A percentile compares a stretch with the other conserved stretches of the same genome.
Evolutionary conservation across 2,888 invertebrate genomes (phyloP).

Genomic region (Smittia aterrima): DNA sequence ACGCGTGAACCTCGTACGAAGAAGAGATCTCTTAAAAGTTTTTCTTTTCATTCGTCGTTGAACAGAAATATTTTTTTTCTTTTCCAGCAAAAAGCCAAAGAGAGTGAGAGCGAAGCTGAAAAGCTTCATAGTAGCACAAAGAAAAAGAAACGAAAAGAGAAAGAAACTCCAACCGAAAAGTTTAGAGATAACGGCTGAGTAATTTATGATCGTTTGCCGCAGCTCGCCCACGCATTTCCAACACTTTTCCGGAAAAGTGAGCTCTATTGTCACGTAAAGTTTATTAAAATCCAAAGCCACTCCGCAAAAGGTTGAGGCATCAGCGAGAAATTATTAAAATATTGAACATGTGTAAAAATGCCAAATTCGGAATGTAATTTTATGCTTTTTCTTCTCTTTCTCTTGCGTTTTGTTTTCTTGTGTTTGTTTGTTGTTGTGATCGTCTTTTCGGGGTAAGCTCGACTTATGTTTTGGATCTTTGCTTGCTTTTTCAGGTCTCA

Average conservation of each 20-base stretch:
- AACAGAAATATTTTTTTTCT: too few species aligned
- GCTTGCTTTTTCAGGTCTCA: background rate
- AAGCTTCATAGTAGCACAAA: conserved; percentile 17
- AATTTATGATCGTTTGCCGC: conserved; percentile 34
- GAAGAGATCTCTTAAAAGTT: too few species aligned
- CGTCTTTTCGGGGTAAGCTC: background rate
- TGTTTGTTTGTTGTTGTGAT: conserved; percentile 23
- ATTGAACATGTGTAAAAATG: conserved; percentile 40
- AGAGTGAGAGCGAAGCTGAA: conserved; percentile 18
- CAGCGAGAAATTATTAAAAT: conserved; percentile 39
- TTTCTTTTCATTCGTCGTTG: too few species aligned
- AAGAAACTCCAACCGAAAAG: background rate
- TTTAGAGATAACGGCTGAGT: conserved; percentile 34
- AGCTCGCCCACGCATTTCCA: conserved; percentile 13
- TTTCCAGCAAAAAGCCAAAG: background rate
- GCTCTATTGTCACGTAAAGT: conserved; percentile 36
- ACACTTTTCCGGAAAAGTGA: conserved; percentile 31
- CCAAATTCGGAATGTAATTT: conserved; percentile 38
- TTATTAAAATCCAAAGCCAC: conserved; percentile 5
- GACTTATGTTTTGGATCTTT: background rate
- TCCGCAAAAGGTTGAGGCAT: background rate
- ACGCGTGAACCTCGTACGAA: too few species aligned
- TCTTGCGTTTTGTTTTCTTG: conserved; percentile 18
- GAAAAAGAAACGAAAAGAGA: conserved; percentile 10
- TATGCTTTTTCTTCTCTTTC: conserved; percentile 28